Evolutionary conservation across 2,888 invertebrate genomes (phyloP), one percentile per base, ranked within the genome.

Genomic region (Hyles lineata): DNA sequence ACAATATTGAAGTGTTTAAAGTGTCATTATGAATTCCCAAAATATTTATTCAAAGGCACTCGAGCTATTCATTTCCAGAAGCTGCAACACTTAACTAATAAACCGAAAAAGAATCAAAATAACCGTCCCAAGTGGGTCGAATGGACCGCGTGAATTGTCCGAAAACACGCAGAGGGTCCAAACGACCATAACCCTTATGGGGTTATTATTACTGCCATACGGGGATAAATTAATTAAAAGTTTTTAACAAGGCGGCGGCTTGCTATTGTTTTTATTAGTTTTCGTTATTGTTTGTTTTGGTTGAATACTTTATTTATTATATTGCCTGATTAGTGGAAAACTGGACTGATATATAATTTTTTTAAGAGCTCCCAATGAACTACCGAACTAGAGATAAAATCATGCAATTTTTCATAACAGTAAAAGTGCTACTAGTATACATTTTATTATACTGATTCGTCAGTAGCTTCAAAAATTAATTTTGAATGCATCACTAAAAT

Each of bases 181-280:
- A 11, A n/a, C 21, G 15, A 43, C 63, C 43, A 21, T n/a, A 62
- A 21, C 15, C 3, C 35, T 63, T 43, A 63, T 43, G 15, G 21
- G 63, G 63, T 63, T 63, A 43, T 60, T 25, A 35, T 43, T 15
- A 9, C n/a, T n/a, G 6, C 35, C 63, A 63, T 63, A 35, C 23
- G 43, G 43, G 43, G 55, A 55, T 55, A 55, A 63, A 43, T 11
- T 63, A 63, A 63, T 63, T 43, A 63, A 63, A 63, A 63, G 63
- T 63, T 63, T 43, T 43, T 21, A 63, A 61, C 29, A 61, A 61
- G 61, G 29, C 43, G 35, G 21, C 21, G 21, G 21, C 21, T 32
- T 63, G 35, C 43, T 21, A 21, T 43, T 21, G 1, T 63, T 21
- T 61, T 5, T 63, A 32, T 43, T 21, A 19, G 63, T 63, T 43